Percentiles rank a stretch among this genome's conserved stretches.
Conservation (phyloP, 2,113 vertebrate genomes). For the Gadus macrocephalus region DNA sequence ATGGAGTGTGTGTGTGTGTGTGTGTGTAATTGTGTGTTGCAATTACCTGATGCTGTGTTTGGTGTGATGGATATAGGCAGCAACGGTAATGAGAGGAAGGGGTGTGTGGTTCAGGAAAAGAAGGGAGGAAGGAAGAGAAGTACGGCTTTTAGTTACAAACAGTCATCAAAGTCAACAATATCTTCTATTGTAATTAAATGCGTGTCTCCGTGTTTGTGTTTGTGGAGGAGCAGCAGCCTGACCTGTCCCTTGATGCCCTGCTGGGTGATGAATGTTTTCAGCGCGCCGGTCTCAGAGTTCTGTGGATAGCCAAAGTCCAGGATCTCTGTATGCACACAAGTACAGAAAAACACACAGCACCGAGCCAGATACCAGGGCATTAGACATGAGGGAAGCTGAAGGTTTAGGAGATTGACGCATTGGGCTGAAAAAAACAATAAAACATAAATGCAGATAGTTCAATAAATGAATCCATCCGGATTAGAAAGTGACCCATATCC, state of each 20-base stretch:
- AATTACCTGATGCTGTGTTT: constrained; percentile 51
- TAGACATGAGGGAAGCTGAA: not conserved
- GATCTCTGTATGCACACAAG: constrained; percentile 78
- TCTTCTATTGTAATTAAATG: not conserved
- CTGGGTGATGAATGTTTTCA: constrained; percentile 99
- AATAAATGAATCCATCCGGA: too few species aligned
- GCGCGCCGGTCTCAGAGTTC: constrained; percentile 96
- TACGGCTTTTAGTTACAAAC: not conserved
- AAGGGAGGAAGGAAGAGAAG: not conserved
- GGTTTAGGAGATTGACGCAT: not conserved
- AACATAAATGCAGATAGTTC: too few species aligned
- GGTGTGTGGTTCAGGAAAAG: not conserved
- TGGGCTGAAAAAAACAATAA: not conserved
- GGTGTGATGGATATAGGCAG: not conserved
- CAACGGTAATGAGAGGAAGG: not conserved
- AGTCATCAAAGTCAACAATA: too few species aligned
- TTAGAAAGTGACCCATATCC: too few species aligned
- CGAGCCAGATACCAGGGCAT: not conserved
- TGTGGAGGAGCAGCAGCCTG: constrained; percentile 3
- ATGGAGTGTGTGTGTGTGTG: not conserved
- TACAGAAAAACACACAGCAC: not conserved
- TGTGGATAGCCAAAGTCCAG: constrained; percentile 99
- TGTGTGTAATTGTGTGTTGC: not conserved
- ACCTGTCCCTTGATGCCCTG: constrained; percentile 99
- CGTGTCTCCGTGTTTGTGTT: not conserved